A percentile compares a stretch with the other conserved stretches of the same genome.
phyloP scores from a whole-genome alignment of 1,140 invertebrate genomes.

The Doryteuthis pealeii region DNA sequence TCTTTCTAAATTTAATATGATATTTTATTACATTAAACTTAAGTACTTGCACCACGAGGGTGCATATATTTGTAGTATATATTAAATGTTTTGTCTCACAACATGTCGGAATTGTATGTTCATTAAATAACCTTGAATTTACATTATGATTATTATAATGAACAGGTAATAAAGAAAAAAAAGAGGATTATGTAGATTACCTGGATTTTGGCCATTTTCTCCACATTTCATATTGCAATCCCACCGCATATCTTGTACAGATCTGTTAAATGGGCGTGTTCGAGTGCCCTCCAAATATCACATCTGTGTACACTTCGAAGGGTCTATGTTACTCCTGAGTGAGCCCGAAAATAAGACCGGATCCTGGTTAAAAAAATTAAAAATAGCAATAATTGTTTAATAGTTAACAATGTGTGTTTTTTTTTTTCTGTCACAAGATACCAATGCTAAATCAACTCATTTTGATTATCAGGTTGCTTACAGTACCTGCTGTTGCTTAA shows the following conservation, averaged over 20 bases:
- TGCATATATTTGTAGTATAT: no score
- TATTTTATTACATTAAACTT: no score
- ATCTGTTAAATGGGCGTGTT: slow-evolving; percentile 65
- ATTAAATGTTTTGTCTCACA: no score
- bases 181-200: slow-evolving; percentile 19
- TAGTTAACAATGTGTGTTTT: not conserved
- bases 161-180: not conserved
- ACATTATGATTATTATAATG: not conserved
- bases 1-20: no score
- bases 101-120: no score
- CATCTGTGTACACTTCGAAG: slow-evolving; percentile 72
- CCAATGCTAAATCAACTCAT: no score
- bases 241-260: slow-evolving; percentile 40
- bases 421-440: no score
- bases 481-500: no score
- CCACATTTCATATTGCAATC: slow-evolving; percentile 45
- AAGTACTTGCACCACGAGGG: no score
- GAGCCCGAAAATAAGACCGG: slow-evolving; percentile 81
- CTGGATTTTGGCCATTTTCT: slow-evolving; percentile 56
- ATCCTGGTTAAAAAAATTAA: slow-evolving; percentile 19
- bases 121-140: no score
- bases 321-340: slow-evolving; percentile 82
- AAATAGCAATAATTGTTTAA: not conserved
- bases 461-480: no score
- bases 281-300: slow-evolving; percentile 72